These are phyloP conservation scores for Pangasianodon gigas DNA, from an alignment of 2,113 vertebrate species.

Conservation along the genomic window DNA sequence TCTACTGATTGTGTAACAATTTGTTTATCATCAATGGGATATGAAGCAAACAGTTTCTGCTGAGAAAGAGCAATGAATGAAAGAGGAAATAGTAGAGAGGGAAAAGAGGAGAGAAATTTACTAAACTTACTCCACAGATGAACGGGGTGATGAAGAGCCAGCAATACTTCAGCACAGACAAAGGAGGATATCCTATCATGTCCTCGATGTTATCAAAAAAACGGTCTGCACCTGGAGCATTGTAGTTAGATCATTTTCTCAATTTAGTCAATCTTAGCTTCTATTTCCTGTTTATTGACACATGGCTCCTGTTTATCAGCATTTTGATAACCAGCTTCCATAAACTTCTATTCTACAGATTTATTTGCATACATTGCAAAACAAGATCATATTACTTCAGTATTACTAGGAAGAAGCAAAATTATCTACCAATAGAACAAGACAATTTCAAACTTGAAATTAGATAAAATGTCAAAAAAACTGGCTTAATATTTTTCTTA, in stretches of 20 bases:
- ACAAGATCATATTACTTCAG: not conserved
- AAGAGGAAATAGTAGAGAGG: not conserved
- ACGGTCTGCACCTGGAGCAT: conserved; percentile 72
- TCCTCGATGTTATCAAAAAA: conserved; percentile 79
- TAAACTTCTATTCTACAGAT: not conserved
- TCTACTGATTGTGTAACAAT: not conserved
- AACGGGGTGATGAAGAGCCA: conserved; percentile 77
- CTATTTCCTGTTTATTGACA: not conserved
- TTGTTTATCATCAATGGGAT: not conserved
- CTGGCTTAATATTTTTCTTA: not conserved
- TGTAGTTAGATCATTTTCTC: not conserved
- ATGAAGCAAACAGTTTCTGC: not conserved
- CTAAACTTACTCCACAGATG: conserved; percentile 70
- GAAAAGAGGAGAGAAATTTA: not conserved
- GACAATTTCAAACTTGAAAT: not conserved
- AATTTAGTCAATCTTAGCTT: conserved; percentile 7
- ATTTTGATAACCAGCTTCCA: not conserved
- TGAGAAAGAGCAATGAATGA: not conserved
- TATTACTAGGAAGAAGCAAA: not conserved
- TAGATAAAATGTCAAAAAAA: not conserved
- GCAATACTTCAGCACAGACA: conserved; percentile 74
- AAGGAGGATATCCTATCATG: conserved; percentile 76
- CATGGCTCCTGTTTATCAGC: not conserved
- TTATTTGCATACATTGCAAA: not conserved
- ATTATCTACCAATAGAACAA: not conserved